These are phyloP conservation scores for Syngnathus acus DNA, from an alignment of 2,797 vertebrate species.

Conservation along the genomic window DNA sequence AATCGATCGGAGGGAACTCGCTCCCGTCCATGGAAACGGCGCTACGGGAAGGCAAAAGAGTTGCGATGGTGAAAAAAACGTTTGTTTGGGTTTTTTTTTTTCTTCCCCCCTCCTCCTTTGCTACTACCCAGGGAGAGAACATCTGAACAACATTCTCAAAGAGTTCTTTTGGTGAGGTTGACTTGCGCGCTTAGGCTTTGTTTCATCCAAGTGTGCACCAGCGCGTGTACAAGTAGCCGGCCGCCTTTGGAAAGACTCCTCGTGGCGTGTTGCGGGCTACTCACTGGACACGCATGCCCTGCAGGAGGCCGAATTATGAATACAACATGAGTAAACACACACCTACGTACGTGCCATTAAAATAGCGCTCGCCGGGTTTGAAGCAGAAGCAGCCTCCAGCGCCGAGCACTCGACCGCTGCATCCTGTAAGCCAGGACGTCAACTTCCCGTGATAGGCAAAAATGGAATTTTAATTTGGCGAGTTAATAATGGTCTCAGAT, in stretches of 20 bases:
- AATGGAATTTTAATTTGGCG: no score
- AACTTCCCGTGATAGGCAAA: no score
- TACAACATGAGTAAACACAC: conserved; percentile 72
- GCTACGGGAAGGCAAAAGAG: conserved; percentile 50
- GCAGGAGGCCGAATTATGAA: conserved; percentile 69
- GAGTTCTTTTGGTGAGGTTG: conserved; percentile 69
- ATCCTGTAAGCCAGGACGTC: no score
- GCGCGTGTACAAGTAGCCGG: conserved; percentile 64
- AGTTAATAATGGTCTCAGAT: no score
- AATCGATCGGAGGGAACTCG: conserved; percentile 70
- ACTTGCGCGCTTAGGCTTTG: conserved; percentile 74
- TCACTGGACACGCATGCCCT: conserved; percentile 64
- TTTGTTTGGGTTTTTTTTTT: conserved; percentile 67
- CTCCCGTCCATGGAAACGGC: conserved; percentile 56
- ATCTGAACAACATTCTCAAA: conserved; percentile 65
- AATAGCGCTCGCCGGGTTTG: conserved; percentile 55
- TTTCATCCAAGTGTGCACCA: conserved; percentile 76
- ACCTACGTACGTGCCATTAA: conserved; percentile 69
- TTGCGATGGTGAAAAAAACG: conserved; percentile 49
- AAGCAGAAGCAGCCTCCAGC: conserved; percentile 32
- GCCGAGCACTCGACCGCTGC: not conserved
- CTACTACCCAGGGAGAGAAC: conserved; percentile 60
- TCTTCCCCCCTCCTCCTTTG: conserved; percentile 44
- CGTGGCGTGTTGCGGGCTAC: conserved; percentile 72
- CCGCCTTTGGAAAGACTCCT: conserved; percentile 74